Evolutionary conservation across 30 jellyfish, hydroid and myxozoan species (phyloP).

Genomic region (Aurelia aurita): DNA sequence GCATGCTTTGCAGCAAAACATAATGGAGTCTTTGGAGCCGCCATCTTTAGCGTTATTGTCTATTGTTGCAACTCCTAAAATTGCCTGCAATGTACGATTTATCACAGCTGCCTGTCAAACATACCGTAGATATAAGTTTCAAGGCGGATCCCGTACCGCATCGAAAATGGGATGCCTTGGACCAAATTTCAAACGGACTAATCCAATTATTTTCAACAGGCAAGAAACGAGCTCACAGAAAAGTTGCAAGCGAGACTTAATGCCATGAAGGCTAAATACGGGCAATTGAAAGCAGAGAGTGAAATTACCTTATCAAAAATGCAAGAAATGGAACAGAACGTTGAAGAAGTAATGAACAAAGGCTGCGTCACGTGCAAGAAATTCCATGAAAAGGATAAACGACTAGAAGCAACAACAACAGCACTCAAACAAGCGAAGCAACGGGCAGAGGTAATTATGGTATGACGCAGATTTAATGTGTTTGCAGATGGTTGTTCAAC

Average conservation of each 20-base stretch:
- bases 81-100: too few relatives aligned
- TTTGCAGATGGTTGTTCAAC: too few relatives aligned
- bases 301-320: constrained; percentile 1
- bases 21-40: too few relatives aligned
- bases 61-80: too few relatives aligned
- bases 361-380: constrained; percentile 40
- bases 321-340: not conserved
- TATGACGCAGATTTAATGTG: not conserved
- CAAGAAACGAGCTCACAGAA: constrained; percentile 17
- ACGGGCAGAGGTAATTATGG: constrained; percentile 24
- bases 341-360: not conserved
- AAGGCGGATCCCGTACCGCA: too few relatives aligned
- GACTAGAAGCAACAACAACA: not conserved
- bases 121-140: too few relatives aligned
- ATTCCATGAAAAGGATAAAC: constrained; percentile 33
- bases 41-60: too few relatives aligned
- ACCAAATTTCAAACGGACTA: too few relatives aligned
- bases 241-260: constrained; percentile 12
- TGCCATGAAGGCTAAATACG: not conserved
- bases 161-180: too few relatives aligned
- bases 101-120: too few relatives aligned
- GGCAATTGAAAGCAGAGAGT: not conserved
- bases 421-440: constrained; percentile 2
- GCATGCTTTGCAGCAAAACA: too few relatives aligned
- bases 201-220: not conserved